Base-by-base conservation (phyloP, 2,888 invertebrate genomes). In the Petrophora chlorosata region DNA sequence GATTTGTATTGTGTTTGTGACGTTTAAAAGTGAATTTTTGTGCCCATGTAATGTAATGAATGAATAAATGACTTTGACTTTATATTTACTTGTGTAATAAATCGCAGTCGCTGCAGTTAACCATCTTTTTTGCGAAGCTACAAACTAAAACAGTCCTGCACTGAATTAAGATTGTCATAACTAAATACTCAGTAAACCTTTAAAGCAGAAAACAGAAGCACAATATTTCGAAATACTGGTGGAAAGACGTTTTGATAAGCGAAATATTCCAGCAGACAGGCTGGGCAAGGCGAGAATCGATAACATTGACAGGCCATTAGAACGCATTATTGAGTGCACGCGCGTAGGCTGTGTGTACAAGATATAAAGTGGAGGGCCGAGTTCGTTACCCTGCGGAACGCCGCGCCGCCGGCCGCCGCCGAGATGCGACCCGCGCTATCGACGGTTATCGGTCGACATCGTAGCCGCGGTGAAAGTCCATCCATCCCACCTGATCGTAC, bases 311-410 rank as follows among this genome's bases (percentile, higher is more conserved):
- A 67, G 64, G 59, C 53, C 58, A 71, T 65, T 67, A 70, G 42
- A 59, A 55, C 60, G 46, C 56, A 64, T 66, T 63, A 70, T 68
- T 66, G 62, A 64, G 59, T 70, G 63, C 61, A 66, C 50, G 58
- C 56, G 57, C 63, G 57, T 56, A 57, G 61, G 62, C 5, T 55
- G 35, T 55, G 50, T 55, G 59, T 65, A 62, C 53, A 60, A 61
- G 55, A 57, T 54, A 67, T 69, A 67, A 38, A 70, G 58, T 61
- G 59, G 41, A 52, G 70, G 72, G 45, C 59, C 67, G 70, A 76
- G 82, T 74, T 82, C 82, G 76, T 74, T 79, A 76, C 76, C 77
- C 82, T 74, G 75, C 44, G 71, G 67, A 46, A 70, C 63, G 61
- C 67, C 64, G 65, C 65, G 67, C 63, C 65, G 50, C 72, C 73